These are phyloP conservation scores for Lucilia cuprina DNA, from an alignment of 1,140 invertebrate genomes.

Conservation along the genomic window DNA sequence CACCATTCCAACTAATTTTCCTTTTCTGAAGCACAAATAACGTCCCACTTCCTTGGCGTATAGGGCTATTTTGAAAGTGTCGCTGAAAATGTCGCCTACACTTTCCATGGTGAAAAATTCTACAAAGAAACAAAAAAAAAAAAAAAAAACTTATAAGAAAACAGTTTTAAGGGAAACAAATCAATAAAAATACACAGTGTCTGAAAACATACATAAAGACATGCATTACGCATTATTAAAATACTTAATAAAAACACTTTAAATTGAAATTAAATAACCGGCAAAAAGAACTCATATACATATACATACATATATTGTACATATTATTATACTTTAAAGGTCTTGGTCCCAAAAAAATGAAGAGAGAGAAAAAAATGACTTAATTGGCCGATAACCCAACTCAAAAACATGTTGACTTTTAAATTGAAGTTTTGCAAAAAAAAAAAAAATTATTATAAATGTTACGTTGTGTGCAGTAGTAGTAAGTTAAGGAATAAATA, in stretches of 20 bases:
- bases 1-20: conserved; percentile 59
- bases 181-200: background rate
- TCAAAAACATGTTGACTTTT: conserved; percentile 29
- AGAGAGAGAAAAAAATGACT: background rate
- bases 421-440: conserved; percentile 29
- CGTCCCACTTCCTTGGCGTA: conserved; percentile 54
- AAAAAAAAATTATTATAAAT: background rate
- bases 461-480: background rate
- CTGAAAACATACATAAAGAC: too few species aligned
- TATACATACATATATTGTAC: background rate
- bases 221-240: background rate
- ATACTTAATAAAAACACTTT: background rate
- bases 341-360: background rate
- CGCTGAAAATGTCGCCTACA: conserved; percentile 51
- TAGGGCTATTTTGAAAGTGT: conserved; percentile 55
- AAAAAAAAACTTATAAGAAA: conserved; percentile 15
- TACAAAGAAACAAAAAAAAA: conserved; percentile 37
- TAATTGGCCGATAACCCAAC: conserved; percentile 17
- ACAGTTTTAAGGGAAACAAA: background rate
- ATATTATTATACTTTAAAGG: background rate
- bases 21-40: conserved; percentile 54
- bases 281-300: background rate
- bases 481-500: background rate
- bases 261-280: background rate
- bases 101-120: conserved; percentile 55